Conservation (phyloP, 2,113 vertebrate species). For the Tympanuchus pallidicinctus region DNA sequence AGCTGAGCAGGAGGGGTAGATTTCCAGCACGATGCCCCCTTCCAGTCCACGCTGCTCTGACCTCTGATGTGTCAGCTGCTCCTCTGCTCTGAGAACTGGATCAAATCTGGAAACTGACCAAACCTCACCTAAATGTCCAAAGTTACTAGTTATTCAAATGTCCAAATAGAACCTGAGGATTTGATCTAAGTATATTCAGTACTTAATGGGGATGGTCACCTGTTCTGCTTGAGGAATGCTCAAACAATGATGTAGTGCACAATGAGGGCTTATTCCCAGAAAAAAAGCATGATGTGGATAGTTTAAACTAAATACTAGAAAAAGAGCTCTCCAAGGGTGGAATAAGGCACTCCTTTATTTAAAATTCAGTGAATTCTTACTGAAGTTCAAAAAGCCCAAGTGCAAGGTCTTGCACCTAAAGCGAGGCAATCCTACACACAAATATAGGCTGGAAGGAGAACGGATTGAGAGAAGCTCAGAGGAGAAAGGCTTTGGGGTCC, state of each 20-base stretch:
- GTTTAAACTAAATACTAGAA: neutral
- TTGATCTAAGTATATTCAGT: neutral
- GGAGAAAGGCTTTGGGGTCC: neutral
- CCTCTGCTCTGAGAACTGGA: neutral
- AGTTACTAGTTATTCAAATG: neutral
- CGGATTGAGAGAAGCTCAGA: neutral
- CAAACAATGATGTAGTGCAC: neutral
- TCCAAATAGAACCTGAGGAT: neutral
- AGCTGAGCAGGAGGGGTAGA: neutral
- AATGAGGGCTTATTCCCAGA: neutral
- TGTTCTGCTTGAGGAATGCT: neutral
- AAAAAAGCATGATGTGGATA: neutral
- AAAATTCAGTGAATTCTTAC: neutral
- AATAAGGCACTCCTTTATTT: neutral
- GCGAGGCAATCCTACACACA: neutral
- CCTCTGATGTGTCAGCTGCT: too few species aligned
- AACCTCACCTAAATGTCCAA: neutral
- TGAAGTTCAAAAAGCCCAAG: neutral
- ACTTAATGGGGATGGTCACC: neutral
- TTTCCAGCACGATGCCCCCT: neutral
- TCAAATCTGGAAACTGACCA: neutral
- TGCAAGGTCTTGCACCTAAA: neutral
- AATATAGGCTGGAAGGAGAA: neutral
- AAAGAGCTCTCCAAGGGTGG: neutral
- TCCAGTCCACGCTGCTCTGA: fast-evolving